Conservation (phyloP, 2,113 vertebrate genomes). For the Lampris incognitus region DNA sequence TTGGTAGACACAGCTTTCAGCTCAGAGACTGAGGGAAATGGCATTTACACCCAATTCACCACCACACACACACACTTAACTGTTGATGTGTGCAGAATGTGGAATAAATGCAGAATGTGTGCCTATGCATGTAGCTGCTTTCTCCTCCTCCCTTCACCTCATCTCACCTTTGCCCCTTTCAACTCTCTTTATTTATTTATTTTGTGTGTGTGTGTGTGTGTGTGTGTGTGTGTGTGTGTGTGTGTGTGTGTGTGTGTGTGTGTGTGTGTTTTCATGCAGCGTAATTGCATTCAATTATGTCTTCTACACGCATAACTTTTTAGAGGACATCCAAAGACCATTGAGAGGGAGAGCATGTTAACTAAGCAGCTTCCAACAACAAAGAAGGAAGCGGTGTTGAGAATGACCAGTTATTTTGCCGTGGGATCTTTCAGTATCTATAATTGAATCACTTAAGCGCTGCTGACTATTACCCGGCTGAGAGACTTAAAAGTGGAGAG, state of each 20-base stretch:
- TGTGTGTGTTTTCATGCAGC: not conserved
- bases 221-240: not conserved
- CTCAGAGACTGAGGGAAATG: conserved; percentile 43
- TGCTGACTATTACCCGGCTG: conserved; percentile 59
- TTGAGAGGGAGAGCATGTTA: conserved; percentile 26
- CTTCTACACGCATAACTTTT: conserved; percentile 5
- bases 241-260: not conserved
- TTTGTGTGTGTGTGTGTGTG: not conserved
- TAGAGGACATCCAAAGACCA: conserved; percentile 18
- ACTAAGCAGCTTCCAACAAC: conserved; percentile 34
- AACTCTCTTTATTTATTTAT: not conserved
- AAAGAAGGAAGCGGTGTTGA: conserved; percentile 38
- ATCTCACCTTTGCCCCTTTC: not conserved
- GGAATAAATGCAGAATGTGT: not conserved
- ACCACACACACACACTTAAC: conserved; percentile 17
- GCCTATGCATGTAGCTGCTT: not conserved
- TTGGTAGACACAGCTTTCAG: conserved; percentile 50
- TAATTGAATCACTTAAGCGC: conserved; percentile 77
- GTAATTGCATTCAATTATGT: not conserved
- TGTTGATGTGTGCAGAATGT: conserved; percentile 21
- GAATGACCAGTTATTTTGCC: conserved; percentile 65
- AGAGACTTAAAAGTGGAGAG: conserved; percentile 41
- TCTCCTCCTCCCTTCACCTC: conserved; percentile 3
- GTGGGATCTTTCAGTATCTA: conserved; percentile 71
- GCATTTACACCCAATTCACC: conserved; percentile 49